Percentiles rank a stretch among this genome's conserved stretches.
These are phyloP conservation scores for Spilosoma lubricipeda DNA, from an alignment of 2,888 invertebrate species.

Conservation along the genomic window DNA sequence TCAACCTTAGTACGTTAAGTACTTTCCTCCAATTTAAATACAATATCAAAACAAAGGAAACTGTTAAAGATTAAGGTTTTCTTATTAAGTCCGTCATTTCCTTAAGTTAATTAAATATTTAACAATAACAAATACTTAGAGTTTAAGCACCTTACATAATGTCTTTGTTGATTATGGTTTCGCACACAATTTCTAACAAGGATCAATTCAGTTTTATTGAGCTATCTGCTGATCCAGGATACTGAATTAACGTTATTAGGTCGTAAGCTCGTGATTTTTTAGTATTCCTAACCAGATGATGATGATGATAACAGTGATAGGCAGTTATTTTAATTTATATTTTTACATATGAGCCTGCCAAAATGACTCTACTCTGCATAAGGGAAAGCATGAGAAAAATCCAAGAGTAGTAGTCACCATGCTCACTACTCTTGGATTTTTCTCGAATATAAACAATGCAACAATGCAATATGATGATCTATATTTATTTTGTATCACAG, in stretches of 20 bases:
- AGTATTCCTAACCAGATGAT: too few relatives aligned
- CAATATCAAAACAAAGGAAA: neutral
- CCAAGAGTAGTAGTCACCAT: too few relatives aligned
- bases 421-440: too few relatives aligned
- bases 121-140: conserved; percentile 15
- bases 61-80: neutral
- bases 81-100: neutral
- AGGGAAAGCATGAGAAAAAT: too few relatives aligned
- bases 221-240: neutral
- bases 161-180: conserved; percentile 11
- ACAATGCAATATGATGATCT: too few relatives aligned
- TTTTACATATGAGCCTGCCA: too few relatives aligned
- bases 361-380: too few relatives aligned
- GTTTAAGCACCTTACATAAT: conserved; percentile 12
- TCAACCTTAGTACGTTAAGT: neutral
- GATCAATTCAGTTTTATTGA: conserved; percentile 12
- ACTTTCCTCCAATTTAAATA: neutral
- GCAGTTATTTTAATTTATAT: too few relatives aligned
- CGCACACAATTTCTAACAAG: conserved; percentile 14
- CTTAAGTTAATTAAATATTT: conserved; percentile 12
- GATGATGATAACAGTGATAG: too few relatives aligned
- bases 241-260: neutral
- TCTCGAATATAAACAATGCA: too few relatives aligned
- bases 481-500: too few relatives aligned
- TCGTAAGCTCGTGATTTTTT: too few relatives aligned